phyloP scores from a whole-genome alignment of 2,888 invertebrate species.

The Reticulitermes lucifugus region DNA sequence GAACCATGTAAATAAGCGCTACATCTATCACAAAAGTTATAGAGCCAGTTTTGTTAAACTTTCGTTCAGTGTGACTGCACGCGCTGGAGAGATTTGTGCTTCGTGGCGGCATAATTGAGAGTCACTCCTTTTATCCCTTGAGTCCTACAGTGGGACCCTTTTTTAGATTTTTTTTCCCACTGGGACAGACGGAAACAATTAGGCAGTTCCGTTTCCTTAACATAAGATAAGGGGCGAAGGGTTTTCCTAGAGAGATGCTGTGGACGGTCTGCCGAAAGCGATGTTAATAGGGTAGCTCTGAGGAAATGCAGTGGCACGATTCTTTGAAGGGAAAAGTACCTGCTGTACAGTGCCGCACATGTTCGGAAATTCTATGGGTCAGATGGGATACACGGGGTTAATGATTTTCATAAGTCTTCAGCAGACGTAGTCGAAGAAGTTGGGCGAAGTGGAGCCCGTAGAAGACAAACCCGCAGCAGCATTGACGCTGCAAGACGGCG shows the following conservation, averaged over 20 bases:
- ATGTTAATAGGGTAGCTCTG: background rate
- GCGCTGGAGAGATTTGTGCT: background rate
- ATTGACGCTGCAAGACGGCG: too few relatives aligned
- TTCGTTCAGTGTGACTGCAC: background rate
- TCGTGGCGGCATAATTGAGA: background rate
- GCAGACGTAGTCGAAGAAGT: background rate
- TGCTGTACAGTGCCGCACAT: background rate
- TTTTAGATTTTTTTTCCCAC: background rate
- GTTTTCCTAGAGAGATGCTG: background rate
- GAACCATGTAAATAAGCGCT: background rate
- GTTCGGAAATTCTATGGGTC: background rate
- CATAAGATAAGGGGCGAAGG: conserved; percentile 18
- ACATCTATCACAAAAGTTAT: background rate
- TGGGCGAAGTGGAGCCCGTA: background rate
- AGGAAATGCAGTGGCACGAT: background rate
- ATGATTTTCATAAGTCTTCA: background rate
- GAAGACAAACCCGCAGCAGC: background rate
- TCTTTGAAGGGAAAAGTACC: background rate
- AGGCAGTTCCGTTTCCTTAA: conserved; percentile 27
- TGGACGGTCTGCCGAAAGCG: background rate
- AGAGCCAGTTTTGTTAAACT: too few relatives aligned
- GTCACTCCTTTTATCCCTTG: background rate
- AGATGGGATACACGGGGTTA: background rate
- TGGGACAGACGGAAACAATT: conserved; percentile 31
- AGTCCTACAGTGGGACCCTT: background rate